A percentile compares a stretch with the other conserved stretches of the same genome.
Evolutionary conservation across 2,888 invertebrate species (phyloP).

Genomic region (Phortica okadai): DNA sequence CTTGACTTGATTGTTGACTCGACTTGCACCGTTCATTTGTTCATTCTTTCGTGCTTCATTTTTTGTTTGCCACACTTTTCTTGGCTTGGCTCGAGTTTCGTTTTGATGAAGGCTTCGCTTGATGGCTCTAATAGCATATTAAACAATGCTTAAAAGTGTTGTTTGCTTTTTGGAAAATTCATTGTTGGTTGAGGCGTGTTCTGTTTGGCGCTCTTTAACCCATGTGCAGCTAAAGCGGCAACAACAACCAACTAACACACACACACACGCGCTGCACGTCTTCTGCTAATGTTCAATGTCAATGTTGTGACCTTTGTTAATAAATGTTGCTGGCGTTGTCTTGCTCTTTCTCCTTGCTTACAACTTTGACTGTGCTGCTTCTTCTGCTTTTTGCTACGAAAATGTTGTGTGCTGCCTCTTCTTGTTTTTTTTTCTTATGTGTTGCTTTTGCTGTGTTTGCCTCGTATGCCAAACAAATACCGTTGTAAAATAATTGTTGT

Average conservation of each 20-base stretch:
- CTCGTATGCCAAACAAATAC: constrained; percentile 2
- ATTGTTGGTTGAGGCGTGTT: not conserved
- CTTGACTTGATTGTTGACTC: too few relatives aligned
- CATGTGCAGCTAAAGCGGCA: not conserved
- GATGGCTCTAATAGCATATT: constrained; percentile 29
- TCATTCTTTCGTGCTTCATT: not conserved
- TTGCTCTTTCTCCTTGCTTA: not conserved
- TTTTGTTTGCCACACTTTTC: not conserved
- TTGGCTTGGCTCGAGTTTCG: not conserved
- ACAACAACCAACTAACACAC: not conserved
- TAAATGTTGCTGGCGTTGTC: not conserved
- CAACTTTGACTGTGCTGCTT: not conserved
- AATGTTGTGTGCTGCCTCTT: not conserved
- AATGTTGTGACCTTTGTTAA: constrained; percentile 54
- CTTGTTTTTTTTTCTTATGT: not conserved
- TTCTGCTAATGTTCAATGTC: constrained; percentile 53
- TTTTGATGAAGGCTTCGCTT: not conserved
- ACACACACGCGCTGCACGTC: constrained; percentile 34
- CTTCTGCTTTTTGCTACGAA: not conserved
- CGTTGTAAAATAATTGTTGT: constrained; percentile 9
- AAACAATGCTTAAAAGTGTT: constrained; percentile 24
- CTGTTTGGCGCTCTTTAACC: constrained; percentile 6
- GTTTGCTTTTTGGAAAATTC: not conserved
- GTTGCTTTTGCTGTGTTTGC: not conserved
- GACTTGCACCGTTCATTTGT: not conserved